phyloP scores from a whole-genome alignment of 2,113 vertebrate genomes.

The Campylorhamphus procurvoides region DNA sequence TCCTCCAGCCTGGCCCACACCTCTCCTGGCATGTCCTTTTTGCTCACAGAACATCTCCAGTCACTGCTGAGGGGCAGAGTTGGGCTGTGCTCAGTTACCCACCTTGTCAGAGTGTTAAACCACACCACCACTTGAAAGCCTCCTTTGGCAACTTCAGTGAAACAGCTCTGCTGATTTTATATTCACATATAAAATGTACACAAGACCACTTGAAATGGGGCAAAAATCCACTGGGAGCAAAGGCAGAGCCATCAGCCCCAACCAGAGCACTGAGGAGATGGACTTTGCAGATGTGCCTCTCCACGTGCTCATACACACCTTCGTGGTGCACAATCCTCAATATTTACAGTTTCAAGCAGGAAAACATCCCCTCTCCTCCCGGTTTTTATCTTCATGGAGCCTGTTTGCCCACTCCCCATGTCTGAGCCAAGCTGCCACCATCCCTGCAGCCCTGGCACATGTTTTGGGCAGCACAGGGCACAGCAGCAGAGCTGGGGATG shows the following conservation, averaged over 20 bases:
- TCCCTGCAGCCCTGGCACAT: not conserved
- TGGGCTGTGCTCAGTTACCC: not conserved
- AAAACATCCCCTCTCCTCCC: not conserved
- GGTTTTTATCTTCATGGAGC: not conserved
- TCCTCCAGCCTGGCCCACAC: not conserved
- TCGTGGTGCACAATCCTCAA: not conserved
- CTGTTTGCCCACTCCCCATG: not conserved
- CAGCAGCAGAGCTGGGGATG: not conserved
- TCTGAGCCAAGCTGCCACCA: not conserved
- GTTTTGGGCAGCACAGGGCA: not conserved
- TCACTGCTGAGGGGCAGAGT: not conserved
- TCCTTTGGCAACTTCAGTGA: not conserved
- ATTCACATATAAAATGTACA: not conserved
- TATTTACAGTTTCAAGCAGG: not conserved
- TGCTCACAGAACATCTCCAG: fast-evolving
- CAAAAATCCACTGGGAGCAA: not conserved
- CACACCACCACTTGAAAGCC: not conserved
- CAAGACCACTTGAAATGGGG: not conserved
- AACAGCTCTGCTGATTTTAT: not conserved
- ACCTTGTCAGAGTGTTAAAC: not conserved
- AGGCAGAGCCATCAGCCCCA: not conserved
- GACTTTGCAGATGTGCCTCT: not conserved
- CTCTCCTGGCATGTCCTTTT: not conserved
- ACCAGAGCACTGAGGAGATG: not conserved
- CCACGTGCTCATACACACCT: fast-evolving